Evolutionary conservation across 2,113 vertebrate genomes (phyloP).

Genomic region (Caloenas nicobarica): DNA sequence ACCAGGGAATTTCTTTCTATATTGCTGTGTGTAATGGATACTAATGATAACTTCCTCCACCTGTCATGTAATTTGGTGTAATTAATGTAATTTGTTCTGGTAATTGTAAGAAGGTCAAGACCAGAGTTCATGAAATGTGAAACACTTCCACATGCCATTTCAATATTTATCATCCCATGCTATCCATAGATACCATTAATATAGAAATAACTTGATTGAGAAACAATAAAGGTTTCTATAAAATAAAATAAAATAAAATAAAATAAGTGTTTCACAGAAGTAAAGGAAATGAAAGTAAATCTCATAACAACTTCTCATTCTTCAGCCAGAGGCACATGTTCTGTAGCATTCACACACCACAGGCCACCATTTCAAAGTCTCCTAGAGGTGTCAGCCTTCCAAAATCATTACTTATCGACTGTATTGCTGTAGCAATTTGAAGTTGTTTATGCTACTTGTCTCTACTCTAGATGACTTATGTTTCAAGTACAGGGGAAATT

Average conservation of each 20-base stretch:
- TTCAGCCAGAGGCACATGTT: neutral
- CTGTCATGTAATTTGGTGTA: constrained; percentile 52
- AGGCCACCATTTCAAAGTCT: neutral
- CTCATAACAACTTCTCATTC: neutral
- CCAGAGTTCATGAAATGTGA: constrained; percentile 48
- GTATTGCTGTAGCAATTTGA: neutral
- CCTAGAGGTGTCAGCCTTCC: neutral
- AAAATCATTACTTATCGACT: neutral
- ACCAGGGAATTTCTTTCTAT: neutral
- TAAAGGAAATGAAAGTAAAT: neutral
- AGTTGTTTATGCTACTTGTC: neutral
- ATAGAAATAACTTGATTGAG: neutral
- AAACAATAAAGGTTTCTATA: neutral
- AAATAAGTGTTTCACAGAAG: neutral
- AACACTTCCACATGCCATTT: constrained; percentile 45
- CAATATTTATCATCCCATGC: constrained; percentile 27
- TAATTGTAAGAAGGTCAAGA: constrained; percentile 54
- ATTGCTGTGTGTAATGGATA: constrained; percentile 57
- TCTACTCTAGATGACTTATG: neutral
- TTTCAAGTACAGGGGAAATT: neutral
- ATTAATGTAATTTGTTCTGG: constrained; percentile 62
- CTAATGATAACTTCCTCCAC: constrained; percentile 53
- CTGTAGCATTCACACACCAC: neutral
- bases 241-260: neutral
- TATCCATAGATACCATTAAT: neutral